These are phyloP conservation scores for Xanthorhoe designata DNA, from an alignment of 2,888 invertebrate genomes.

Conservation along the genomic window DNA sequence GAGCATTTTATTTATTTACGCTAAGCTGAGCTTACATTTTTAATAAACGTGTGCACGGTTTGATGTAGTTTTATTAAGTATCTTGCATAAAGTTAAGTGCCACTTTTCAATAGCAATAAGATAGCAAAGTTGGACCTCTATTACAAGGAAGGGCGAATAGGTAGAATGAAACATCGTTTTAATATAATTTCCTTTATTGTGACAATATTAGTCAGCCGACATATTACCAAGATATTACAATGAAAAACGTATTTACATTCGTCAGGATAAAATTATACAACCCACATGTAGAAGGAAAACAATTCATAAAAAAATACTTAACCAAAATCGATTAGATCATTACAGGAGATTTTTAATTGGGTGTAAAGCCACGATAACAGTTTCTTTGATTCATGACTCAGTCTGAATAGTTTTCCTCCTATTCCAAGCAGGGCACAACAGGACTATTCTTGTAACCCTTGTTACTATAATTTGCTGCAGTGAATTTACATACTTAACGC, in stretches of 20 bases:
- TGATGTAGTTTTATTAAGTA: conserved; percentile 24
- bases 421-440: background rate
- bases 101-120: too few species aligned
- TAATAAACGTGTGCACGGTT: conserved; percentile 51
- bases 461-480: background rate
- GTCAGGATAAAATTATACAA: conserved; percentile 21
- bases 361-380: background rate
- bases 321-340: too few species aligned
- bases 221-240: conserved; percentile 53
- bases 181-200: conserved; percentile 65
- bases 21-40: conserved; percentile 62
- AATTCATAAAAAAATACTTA: background rate
- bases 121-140: too few species aligned
- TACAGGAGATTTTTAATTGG: too few species aligned
- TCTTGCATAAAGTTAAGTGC: too few species aligned
- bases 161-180: conserved; percentile 52
- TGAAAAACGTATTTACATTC: conserved; percentile 62
- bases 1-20: conserved; percentile 75
- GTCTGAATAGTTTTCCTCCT: background rate
- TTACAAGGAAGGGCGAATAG: background rate
- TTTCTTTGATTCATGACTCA: background rate
- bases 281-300: conserved; percentile 2
- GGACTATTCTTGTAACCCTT: background rate
- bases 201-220: conserved; percentile 62
- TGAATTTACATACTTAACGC: background rate